Conservation (phyloP, 2,888 invertebrate genomes). For the Amphipyra tragopoginis region DNA sequence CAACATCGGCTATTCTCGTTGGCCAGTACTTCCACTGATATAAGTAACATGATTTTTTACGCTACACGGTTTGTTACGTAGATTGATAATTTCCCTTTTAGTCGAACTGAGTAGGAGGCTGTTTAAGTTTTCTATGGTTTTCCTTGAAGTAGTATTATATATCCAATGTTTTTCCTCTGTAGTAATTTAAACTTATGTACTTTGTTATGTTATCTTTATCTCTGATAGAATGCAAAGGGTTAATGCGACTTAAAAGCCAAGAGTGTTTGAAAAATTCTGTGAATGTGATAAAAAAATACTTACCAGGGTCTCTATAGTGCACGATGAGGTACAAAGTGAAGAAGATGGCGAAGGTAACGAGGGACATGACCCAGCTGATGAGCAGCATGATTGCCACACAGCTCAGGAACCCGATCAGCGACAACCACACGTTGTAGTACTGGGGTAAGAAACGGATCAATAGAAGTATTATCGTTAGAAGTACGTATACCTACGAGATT, state of each 20-base stretch:
- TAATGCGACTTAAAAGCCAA: too few relatives aligned
- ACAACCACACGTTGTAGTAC: conserved; percentile 98
- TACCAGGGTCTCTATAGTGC: conserved; percentile 97
- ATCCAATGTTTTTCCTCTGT: too few relatives aligned
- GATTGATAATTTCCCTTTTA: neutral
- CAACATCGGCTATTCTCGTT: conserved; percentile 65
- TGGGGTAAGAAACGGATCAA: conserved; percentile 75
- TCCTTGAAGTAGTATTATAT: neutral
- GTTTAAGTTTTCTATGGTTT: neutral
- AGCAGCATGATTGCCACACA: conserved; percentile 98
- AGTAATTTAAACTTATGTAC: too few relatives aligned
- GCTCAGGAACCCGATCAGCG: conserved; percentile 94
- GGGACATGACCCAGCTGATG: conserved; percentile 97
- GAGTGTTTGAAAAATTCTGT: too few relatives aligned
- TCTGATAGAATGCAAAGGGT: too few relatives aligned
- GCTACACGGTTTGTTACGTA: neutral
- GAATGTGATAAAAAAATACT: too few relatives aligned
- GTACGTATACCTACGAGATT: too few relatives aligned
- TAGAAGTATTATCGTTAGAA: neutral
- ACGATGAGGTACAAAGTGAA: conserved; percentile 97
- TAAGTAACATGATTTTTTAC: neutral
- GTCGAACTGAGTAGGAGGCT: neutral
- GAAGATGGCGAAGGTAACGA: conserved; percentile 97
- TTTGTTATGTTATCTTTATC: too few relatives aligned
- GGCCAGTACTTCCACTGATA: conserved; percentile 36